These are phyloP conservation scores for Zygogramma bicolorata DNA, from an alignment of 2,888 invertebrate genomes.

Conservation along the genomic window DNA sequence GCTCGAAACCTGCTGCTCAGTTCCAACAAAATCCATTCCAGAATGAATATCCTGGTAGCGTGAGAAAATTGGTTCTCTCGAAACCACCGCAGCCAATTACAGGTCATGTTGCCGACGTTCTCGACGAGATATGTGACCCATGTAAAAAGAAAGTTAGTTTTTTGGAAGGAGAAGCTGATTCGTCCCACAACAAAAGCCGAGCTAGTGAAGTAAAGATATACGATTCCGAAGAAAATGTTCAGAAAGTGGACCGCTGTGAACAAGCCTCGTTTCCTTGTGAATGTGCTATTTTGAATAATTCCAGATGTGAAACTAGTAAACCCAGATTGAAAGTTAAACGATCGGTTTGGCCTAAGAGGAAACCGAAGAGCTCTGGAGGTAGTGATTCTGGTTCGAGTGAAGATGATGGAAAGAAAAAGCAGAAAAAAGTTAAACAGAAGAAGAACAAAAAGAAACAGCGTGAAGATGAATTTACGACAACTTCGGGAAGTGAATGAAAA, in stretches of 20 bases:
- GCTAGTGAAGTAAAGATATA: background rate
- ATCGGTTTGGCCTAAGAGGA: background rate
- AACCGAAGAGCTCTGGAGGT: background rate
- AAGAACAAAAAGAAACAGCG: background rate
- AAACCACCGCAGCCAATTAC: background rate
- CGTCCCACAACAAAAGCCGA: background rate
- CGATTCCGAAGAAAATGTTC: background rate
- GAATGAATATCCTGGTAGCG: background rate
- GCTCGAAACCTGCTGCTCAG: background rate
- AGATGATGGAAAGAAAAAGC: background rate
- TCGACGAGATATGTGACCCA: conserved; percentile 1
- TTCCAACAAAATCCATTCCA: background rate
- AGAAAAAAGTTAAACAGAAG: background rate
- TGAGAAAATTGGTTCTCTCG: conserved; percentile 2
- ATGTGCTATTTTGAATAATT: background rate
- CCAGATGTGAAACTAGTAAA: background rate
- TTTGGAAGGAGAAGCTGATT: no score
- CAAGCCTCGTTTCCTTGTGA: conserved; percentile 13
- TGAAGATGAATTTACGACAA: background rate
- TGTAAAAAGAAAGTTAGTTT: background rate
- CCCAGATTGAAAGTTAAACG: background rate
- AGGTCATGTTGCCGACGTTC: conserved; percentile 17
- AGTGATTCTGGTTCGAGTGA: background rate
- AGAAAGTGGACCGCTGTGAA: background rate
- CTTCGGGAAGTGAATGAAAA: background rate